Conservation (phyloP, 2,113 vertebrate species). For the Sander vitreus region DNA sequence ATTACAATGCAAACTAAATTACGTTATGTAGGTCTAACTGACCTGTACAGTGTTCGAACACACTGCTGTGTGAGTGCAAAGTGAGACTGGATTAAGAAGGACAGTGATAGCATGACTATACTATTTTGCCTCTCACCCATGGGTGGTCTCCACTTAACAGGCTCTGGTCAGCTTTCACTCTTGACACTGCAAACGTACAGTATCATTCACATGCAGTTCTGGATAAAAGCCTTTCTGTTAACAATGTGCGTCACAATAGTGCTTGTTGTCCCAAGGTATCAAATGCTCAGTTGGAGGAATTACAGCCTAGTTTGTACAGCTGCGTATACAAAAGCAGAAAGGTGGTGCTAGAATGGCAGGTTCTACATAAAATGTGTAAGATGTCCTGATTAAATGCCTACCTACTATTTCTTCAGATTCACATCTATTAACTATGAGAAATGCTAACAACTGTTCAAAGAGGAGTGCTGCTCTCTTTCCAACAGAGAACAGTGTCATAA, state of each 20-base stretch:
- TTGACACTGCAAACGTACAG: constrained; percentile 71
- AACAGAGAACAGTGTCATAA: constrained; percentile 74
- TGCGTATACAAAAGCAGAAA: constrained; percentile 60
- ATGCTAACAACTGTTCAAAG: constrained; percentile 59
- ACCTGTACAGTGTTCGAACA: constrained; percentile 39
- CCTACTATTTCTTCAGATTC: constrained; percentile 33
- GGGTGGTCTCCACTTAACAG: constrained; percentile 74
- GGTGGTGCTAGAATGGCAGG: constrained; percentile 17
- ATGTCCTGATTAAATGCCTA: constrained; percentile 19
- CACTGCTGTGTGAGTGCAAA: constrained; percentile 41
- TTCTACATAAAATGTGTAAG: constrained; percentile 19
- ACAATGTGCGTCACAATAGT: constrained; percentile 61
- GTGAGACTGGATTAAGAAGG: constrained; percentile 27
- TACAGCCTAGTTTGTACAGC: constrained; percentile 55
- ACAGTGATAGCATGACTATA: constrained; percentile 35
- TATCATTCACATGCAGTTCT: constrained; percentile 64
- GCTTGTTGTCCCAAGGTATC: constrained; percentile 58
- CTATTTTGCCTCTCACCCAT: constrained; percentile 53
- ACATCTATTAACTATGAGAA: constrained; percentile 3
- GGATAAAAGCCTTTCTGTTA: constrained; percentile 62
- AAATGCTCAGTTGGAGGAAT: constrained; percentile 55
- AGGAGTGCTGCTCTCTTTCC: constrained; percentile 34
- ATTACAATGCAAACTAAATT: not conserved
- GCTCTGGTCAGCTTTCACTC: constrained; percentile 68
- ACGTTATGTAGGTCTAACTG: constrained; percentile 24